phyloP scores from a whole-genome alignment of 1,140 invertebrate genomes.

The Zaprionus africanus region DNA sequence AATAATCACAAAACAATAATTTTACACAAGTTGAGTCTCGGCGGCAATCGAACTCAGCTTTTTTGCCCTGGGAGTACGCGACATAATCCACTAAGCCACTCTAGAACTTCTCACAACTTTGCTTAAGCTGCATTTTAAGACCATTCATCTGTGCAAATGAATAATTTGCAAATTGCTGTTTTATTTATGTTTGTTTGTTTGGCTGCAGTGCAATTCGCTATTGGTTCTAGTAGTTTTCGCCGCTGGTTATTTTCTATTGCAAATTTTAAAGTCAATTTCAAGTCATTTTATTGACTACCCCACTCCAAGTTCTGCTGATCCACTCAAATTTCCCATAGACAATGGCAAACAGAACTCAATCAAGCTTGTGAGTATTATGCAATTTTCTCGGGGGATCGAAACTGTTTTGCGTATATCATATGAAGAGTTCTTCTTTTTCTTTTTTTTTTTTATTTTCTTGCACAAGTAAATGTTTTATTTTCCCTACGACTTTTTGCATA shows the following conservation, averaged over 20 bases:
- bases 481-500: slow-evolving; percentile 33
- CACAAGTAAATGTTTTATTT: slow-evolving; percentile 23
- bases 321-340: slow-evolving; percentile 13
- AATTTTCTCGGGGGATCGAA: slow-evolving; percentile 24
- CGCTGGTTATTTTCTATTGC: background rate
- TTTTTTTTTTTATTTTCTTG: slow-evolving; percentile 10
- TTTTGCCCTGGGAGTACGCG: no score
- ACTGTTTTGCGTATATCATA: slow-evolving; percentile 40
- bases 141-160: no score
- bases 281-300: background rate
- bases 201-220: no score
- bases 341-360: slow-evolving; percentile 28
- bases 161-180: no score
- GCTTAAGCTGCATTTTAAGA: no score
- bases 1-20: no score
- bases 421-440: slow-evolving; percentile 1
- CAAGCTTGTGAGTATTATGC: slow-evolving; percentile 42
- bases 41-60: no score
- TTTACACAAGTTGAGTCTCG: no score
- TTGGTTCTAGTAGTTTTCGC: no score
- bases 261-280: background rate
- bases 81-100: no score
- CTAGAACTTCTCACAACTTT: accelerated
- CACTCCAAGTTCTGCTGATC: background rate
- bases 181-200: no score